Conservation (phyloP, 2,113 vertebrate species). For the Alexandromys fortis region DNA sequence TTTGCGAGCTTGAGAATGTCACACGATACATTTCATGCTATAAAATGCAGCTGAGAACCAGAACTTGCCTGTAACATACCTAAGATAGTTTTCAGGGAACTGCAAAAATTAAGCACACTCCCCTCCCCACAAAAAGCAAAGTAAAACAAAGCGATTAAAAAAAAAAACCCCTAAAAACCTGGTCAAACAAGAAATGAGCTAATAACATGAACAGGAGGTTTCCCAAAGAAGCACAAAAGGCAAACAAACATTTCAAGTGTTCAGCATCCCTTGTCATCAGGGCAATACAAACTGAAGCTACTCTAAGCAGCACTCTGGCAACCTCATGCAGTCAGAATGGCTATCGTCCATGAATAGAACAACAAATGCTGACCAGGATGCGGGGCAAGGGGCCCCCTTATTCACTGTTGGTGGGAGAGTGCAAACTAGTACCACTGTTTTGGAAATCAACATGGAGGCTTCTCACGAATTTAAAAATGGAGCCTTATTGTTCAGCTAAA, state of each 20-base stretch:
- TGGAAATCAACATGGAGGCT: too few relatives aligned
- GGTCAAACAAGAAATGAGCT: not conserved
- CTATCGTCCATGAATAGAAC: too few relatives aligned
- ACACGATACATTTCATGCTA: constrained; percentile 19
- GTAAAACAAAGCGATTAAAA: not conserved
- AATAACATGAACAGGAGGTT: not conserved
- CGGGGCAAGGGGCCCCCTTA: not conserved
- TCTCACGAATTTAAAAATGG: not conserved
- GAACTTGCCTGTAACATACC: not conserved
- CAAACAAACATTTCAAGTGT: not conserved
- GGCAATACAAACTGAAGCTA: not conserved
- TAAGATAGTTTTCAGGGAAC: not conserved
- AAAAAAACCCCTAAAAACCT: too few relatives aligned
- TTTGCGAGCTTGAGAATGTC: not conserved
- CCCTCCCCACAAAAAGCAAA: not conserved
- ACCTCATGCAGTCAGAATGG: not conserved
- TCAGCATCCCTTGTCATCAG: not conserved
- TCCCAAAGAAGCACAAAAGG: not conserved
- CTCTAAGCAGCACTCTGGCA: not conserved
- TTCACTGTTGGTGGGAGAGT: not conserved
- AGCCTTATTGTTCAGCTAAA: not conserved
- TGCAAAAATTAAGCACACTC: not conserved
- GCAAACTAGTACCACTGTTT: not conserved
- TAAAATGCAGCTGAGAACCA: constrained; percentile 40
- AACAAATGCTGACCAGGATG: too few relatives aligned